Evolutionary conservation across 1,140 invertebrate genomes (phyloP).

Genomic region (Proctacanthus coquilletti): DNA sequence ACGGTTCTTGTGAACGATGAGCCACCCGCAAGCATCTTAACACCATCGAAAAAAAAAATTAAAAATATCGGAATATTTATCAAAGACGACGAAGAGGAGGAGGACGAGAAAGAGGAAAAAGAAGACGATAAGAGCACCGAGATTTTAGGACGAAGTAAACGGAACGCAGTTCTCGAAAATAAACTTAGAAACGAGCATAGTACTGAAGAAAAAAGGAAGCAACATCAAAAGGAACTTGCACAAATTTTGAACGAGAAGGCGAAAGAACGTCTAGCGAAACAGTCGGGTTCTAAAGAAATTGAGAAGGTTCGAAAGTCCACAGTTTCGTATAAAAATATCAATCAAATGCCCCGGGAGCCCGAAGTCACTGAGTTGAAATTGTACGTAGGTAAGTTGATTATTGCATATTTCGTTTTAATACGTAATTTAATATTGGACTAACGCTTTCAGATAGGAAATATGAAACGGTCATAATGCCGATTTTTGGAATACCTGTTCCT

Average conservation of each 20-base stretch:
- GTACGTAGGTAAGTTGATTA: constrained; percentile 66
- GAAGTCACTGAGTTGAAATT: constrained; percentile 91
- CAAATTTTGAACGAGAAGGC: constrained; percentile 84
- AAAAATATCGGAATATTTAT: constrained; percentile 95
- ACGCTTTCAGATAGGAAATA: constrained; percentile 82
- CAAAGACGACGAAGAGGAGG: constrained; percentile 83
- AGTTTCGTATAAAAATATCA: constrained; percentile 85
- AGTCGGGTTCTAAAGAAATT: constrained; percentile 68
- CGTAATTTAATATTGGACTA: background rate
- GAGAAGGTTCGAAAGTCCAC: constrained; percentile 88
- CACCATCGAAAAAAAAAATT: constrained; percentile 86
- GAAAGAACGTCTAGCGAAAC: constrained; percentile 75
- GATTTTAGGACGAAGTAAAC: constrained; percentile 61
- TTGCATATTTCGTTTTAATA: background rate
- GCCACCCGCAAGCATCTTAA: constrained; percentile 70
- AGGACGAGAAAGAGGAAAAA: constrained; percentile 43
- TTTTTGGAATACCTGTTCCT: constrained; percentile 90
- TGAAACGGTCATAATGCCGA: constrained; percentile 91
- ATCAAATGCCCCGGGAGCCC: constrained; percentile 82
- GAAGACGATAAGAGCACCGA: constrained; percentile 42
- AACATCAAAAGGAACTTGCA: constrained; percentile 92
- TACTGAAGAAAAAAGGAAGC: constrained; percentile 91
- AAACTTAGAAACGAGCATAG: constrained; percentile 92
- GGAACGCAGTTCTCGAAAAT: constrained; percentile 87
- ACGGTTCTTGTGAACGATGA: constrained; percentile 87